phyloP scores from a whole-genome alignment of 2,888 invertebrate species.

The Melanotus villosus region DNA sequence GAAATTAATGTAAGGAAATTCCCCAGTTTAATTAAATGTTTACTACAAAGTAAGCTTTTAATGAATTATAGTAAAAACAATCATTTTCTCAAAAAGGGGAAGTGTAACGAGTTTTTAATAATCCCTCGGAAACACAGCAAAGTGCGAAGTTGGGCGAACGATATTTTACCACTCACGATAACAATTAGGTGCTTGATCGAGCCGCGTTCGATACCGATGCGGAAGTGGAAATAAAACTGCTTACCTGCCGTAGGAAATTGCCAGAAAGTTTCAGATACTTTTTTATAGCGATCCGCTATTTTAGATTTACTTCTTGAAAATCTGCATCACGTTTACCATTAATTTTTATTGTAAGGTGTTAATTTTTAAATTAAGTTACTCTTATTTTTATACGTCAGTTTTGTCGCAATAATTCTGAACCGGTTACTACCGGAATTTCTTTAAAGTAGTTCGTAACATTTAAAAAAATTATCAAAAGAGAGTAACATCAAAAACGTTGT shows the following conservation, averaged over 20 bases:
- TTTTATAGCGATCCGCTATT: constrained; percentile 43
- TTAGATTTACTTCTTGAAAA: constrained; percentile 27
- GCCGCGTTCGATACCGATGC: constrained; percentile 44
- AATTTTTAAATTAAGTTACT: background rate
- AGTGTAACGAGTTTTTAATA: constrained; percentile 51
- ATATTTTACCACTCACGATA: constrained; percentile 48
- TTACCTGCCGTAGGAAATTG: constrained; percentile 43
- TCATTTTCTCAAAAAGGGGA: constrained; percentile 36
- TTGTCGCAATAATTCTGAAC: too few species aligned
- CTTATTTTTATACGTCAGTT: constrained; percentile 2
- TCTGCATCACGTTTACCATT: too few species aligned
- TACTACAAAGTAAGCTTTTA: constrained; percentile 41
- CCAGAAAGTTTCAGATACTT: constrained; percentile 40
- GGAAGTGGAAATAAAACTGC: constrained; percentile 48
- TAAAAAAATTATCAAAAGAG: constrained; percentile 1
- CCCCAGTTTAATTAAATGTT: background rate
- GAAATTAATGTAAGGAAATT: too few species aligned
- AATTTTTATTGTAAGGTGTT: too few species aligned
- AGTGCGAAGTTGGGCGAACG: constrained; percentile 43
- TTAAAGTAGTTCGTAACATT: too few species aligned
- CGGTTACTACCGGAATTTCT: too few species aligned
- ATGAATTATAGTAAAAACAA: constrained; percentile 44
- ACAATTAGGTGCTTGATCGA: constrained; percentile 50
- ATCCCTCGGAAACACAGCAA: constrained; percentile 43
- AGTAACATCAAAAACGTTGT: constrained; percentile 16